Percentiles rank a stretch among this genome's conserved stretches.
Evolutionary conservation across 1,140 invertebrate genomes (phyloP).

Genomic region (Sinella curviseta): DNA sequence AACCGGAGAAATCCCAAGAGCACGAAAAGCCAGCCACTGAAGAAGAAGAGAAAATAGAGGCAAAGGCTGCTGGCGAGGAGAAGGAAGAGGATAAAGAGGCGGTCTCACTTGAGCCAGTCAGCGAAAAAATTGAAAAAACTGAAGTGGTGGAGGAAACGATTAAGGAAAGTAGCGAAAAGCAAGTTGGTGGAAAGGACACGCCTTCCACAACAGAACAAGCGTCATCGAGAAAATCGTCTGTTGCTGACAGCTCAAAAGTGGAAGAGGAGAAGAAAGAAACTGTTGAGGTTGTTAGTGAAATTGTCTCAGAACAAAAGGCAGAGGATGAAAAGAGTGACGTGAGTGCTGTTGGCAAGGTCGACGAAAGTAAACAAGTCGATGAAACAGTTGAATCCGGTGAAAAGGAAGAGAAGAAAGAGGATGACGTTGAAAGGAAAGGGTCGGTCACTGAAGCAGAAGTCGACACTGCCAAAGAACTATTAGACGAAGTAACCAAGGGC

Average conservation of each 20-base stretch:
- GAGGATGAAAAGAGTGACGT: conserved; percentile 9
- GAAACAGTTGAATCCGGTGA: not conserved
- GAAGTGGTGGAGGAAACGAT: not conserved
- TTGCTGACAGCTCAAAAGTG: not conserved
- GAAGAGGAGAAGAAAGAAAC: not conserved
- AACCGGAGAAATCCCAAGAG: not conserved
- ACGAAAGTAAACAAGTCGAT: conserved; percentile 19
- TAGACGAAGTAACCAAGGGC: not conserved
- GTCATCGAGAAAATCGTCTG: conserved; percentile 1
- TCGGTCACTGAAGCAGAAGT: not conserved
- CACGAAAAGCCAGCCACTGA: not conserved
- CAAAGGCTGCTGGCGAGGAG: not conserved
- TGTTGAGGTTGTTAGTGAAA: conserved; percentile 23
- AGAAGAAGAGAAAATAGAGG: not conserved
- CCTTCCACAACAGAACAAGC: not conserved
- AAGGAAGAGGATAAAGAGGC: not conserved
- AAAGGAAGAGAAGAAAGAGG: not conserved
- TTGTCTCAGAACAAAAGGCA: conserved; percentile 15
- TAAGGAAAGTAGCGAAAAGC: not conserved
- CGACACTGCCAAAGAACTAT: not conserved
- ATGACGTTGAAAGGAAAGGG: not conserved
- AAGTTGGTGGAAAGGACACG: not conserved
- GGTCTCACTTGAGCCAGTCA: no score
- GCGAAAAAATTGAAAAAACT: not conserved
- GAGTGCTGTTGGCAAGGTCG: no score